Conservation (phyloP, 2,888 invertebrate genomes). For the Dicroscelio sp. region DNA sequence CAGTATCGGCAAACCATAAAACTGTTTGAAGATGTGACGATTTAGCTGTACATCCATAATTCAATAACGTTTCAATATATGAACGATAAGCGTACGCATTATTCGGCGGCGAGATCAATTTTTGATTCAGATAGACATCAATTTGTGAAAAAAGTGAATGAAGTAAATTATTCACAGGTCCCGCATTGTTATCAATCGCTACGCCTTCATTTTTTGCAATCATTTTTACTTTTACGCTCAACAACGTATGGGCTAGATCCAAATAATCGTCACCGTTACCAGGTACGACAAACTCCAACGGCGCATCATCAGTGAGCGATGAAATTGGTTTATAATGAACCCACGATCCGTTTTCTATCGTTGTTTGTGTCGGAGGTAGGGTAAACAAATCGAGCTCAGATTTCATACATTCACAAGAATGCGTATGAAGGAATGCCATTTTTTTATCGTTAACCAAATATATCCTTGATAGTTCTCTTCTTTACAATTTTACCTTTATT, state of each 20-base stretch:
- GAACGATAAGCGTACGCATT: slow-evolving; percentile 83
- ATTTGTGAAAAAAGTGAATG: slow-evolving; percentile 80
- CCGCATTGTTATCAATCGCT: background rate
- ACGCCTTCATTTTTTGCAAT: background rate
- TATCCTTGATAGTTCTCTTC: background rate
- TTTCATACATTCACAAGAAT: no score
- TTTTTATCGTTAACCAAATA: slow-evolving; percentile 75
- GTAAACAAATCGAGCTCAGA: no score
- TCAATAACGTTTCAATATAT: slow-evolving; percentile 82
- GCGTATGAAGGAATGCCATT: no score
- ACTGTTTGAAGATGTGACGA: slow-evolving; percentile 74
- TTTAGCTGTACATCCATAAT: slow-evolving; percentile 76
- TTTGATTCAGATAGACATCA: slow-evolving; percentile 84
- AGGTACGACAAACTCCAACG: slow-evolving; percentile 81
- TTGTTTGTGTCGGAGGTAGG: no score
- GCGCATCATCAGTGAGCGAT: slow-evolving; percentile 80
- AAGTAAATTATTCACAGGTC: background rate
- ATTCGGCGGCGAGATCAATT: slow-evolving; percentile 81
- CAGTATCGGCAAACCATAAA: slow-evolving; percentile 53
- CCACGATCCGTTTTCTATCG: no score
- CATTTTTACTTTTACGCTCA: slow-evolving; percentile 60
- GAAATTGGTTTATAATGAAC: no score
- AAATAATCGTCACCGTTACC: background rate
- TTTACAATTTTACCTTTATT: background rate
- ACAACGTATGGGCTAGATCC: slow-evolving; percentile 78